phyloP scores from a whole-genome alignment of 2,113 vertebrate genomes.

The Centrocercus urophasianus region DNA sequence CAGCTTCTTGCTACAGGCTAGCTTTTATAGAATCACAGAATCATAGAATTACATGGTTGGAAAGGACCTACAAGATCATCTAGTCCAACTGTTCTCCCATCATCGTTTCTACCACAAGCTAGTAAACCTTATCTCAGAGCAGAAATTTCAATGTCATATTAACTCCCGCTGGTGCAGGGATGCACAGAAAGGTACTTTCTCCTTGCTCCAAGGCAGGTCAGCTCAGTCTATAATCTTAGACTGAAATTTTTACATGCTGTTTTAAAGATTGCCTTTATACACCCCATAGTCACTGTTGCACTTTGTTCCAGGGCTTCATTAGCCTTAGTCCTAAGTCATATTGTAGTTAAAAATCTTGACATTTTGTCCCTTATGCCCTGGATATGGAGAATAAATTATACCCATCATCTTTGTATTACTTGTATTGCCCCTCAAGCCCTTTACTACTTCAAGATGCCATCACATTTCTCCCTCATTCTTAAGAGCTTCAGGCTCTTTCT shows the following conservation, averaged over 20 bases:
- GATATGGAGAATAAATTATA: neutral
- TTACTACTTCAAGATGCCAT: constrained; percentile 6
- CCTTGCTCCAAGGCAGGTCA: constrained; percentile 3
- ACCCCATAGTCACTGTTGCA: neutral
- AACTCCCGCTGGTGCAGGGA: neutral
- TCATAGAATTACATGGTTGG: no score
- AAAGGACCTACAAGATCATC: no score
- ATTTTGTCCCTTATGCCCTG: neutral
- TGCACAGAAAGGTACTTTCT: neutral
- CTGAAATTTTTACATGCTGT: neutral
- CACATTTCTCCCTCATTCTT: neutral
- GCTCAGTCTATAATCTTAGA: neutral
- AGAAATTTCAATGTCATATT: neutral
- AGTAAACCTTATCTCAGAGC: no score
- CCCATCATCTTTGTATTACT: neutral
- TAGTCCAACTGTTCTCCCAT: no score
- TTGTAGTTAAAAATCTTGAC: neutral
- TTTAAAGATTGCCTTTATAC: neutral
- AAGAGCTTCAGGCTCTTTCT: neutral
- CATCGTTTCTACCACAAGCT: no score
- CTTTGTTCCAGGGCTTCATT: neutral
- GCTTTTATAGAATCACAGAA: neutral
- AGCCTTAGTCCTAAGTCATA: neutral
- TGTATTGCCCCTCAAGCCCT: neutral
- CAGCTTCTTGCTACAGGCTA: neutral